Conservation (phyloP, 2,113 vertebrate species). For the Ivindomyrus marchei region DNA sequence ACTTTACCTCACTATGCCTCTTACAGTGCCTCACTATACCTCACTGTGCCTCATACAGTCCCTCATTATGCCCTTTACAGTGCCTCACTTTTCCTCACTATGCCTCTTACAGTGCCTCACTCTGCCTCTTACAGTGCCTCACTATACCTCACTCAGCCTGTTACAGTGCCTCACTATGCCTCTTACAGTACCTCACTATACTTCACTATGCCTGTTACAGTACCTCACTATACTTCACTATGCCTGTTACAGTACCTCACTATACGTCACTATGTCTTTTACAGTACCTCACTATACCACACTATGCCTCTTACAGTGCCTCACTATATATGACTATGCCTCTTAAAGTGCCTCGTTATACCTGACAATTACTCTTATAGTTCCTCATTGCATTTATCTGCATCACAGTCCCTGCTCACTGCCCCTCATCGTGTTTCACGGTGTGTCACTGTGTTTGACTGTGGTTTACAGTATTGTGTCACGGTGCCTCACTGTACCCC, state of each 20-base stretch:
- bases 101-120: not conserved
- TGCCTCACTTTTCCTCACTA: no score
- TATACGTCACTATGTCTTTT: not conserved
- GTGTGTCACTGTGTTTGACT: not conserved
- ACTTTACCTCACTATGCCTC: not conserved
- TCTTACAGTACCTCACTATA: no score
- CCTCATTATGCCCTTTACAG: not conserved
- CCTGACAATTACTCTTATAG: not conserved
- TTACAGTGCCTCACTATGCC: no score
- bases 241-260: no score
- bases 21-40: no score
- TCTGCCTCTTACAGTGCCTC: no score
- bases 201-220: not conserved
- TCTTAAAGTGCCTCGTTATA: not conserved
- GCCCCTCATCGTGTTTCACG: not conserved
- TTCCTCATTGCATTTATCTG: not conserved
- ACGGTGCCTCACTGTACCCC: not conserved
- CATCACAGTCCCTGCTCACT: not conserved
- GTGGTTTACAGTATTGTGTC: not conserved
- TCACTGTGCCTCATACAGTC: no score
- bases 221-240: not conserved
- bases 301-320: not conserved
- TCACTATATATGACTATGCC: not conserved
- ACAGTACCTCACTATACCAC: not conserved
- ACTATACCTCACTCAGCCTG: no score